Evolutionary conservation across 2,888 invertebrate genomes (phyloP), one percentile per base, ranked within the genome.

Genomic region (Lasius fuliginosus): DNA sequence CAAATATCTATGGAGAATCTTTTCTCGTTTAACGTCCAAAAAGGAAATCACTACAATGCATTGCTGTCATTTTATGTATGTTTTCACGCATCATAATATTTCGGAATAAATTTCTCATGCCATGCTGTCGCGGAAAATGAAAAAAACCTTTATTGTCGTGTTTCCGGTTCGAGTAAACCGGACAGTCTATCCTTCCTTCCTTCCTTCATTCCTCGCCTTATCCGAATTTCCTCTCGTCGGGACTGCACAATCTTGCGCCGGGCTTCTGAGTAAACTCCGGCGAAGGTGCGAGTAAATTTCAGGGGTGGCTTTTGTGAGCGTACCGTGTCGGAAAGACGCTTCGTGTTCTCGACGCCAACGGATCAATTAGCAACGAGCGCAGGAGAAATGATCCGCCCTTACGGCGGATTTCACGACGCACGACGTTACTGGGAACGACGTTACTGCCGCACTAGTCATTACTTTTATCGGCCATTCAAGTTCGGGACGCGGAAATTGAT

Each of bases 391-490:
- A 81, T 83, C 74, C 64, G 27, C 82, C 60, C 56, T 74, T 58
- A 74, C 62, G 74, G 60, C 49, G 67, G 69, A 76, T 62, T 65
- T 53, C 62, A 71, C 67, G 71, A 65, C 65, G 79, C 67, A 85
- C 82, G 62, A 46, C 84, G 84, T 85, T 85, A 86, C 83, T 74
- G 82, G 73, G 79, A 69, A 81, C 85, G 87, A 36, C 36, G 36
- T 90, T 90, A 90, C 83, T 84, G 79, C 71, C 69, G 58, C 77
- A 65, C 27, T 82, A 83, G 75, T 88, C 87, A 85, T 90, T 90
- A 88, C 88, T 90, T 90, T 90, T 90, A 90, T 88, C 84, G 87
- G 68, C 79, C 82, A 68, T 81, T 74, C 81, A 84, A 85, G 81
- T 75, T 84, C 60, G 84, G 85, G 87, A 87, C 88, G 84, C 86